These are phyloP conservation scores for Chionis minor DNA, from an alignment of 2,113 vertebrate species.

Conservation along the genomic window DNA sequence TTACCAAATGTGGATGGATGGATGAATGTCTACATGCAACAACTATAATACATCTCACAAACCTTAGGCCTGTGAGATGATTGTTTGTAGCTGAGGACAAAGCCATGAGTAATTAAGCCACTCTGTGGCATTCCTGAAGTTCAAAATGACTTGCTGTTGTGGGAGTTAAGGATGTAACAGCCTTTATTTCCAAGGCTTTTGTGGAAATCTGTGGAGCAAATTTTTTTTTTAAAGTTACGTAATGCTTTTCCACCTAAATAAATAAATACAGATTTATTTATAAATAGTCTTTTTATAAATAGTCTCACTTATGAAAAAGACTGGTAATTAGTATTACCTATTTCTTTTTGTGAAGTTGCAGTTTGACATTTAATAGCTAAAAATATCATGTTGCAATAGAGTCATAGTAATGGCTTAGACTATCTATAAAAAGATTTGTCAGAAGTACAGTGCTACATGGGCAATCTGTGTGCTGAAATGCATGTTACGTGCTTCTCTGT, in stretches of 20 bases:
- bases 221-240: not conserved
- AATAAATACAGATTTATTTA: not conserved
- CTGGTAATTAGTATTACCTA: not conserved
- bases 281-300: not conserved
- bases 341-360: not conserved
- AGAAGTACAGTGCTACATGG: not conserved
- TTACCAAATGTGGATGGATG: not conserved
- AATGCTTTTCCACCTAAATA: not conserved
- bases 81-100: not conserved
- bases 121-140: not conserved
- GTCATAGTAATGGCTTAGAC: not conserved
- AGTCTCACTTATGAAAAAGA: not conserved
- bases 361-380: not conserved
- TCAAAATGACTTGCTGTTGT: not conserved
- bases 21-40: not conserved
- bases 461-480: not conserved
- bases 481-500: fast-evolving
- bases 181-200: not conserved
- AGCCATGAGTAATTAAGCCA: not conserved
- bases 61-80: not conserved
- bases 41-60: not conserved
- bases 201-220: not conserved
- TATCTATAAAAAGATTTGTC: not conserved
- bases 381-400: not conserved
- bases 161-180: not conserved